Evolutionary conservation across 2,797 vertebrate species (phyloP).

Genomic region (Sebastolobus alascanus): DNA sequence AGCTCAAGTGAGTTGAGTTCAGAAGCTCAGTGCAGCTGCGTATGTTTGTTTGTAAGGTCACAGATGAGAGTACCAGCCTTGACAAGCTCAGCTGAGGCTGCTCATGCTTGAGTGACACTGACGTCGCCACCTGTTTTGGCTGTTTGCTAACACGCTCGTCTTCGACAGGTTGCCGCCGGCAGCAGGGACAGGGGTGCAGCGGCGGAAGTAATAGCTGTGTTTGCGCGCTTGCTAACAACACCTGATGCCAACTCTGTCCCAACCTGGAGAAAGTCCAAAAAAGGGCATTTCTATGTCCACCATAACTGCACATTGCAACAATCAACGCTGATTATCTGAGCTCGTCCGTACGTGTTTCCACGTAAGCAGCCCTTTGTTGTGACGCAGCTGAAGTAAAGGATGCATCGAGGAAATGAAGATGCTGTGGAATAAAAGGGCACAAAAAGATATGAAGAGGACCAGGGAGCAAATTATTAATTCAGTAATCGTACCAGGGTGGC

Average conservation of each 20-base stretch:
- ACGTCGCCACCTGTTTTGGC: constrained; percentile 71
- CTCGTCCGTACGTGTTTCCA: background rate
- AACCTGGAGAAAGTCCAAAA: constrained; percentile 29
- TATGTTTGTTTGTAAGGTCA: constrained; percentile 46
- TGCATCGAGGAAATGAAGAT: constrained; percentile 42
- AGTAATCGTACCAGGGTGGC: constrained; percentile 56
- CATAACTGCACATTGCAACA: background rate
- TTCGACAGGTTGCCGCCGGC: constrained; percentile 61
- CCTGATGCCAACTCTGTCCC: constrained; percentile 62
- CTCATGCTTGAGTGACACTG: constrained; percentile 64
- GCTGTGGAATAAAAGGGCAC: constrained; percentile 34
- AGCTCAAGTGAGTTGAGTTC: constrained; percentile 10
- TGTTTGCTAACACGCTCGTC: constrained; percentile 68
- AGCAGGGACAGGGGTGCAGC: constrained; percentile 31
- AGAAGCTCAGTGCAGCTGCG: constrained; percentile 37
- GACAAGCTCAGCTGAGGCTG: constrained; percentile 65
- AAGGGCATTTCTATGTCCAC: constrained; percentile 17
- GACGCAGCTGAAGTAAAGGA: constrained; percentile 28
- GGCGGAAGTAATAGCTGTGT: constrained; percentile 68
- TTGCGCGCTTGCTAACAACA: constrained; percentile 51
- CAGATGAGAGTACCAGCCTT: constrained; percentile 39
- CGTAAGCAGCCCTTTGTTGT: constrained; percentile 19
- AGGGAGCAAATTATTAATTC: constrained; percentile 69
- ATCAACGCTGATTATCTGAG: constrained; percentile 16
- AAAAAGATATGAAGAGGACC: constrained; percentile 52